These are phyloP conservation scores for Trissoscelio sp. DNA, from an alignment of 2,888 invertebrate genomes.

Conservation along the genomic window DNA sequence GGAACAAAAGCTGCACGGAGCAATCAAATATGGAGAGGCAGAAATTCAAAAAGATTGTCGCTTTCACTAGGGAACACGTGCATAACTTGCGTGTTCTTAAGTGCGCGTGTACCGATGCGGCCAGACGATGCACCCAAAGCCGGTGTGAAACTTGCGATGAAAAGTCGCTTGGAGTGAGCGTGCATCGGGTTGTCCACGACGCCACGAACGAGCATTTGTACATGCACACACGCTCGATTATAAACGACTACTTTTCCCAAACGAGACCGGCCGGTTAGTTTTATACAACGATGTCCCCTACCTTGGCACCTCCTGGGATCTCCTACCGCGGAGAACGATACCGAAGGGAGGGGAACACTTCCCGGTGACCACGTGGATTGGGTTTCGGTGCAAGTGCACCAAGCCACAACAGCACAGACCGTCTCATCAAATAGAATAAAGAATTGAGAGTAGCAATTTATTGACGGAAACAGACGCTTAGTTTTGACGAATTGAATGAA, in stretches of 20 bases:
- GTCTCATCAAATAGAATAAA: background rate
- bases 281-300: conserved; percentile 8
- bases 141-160: conserved; percentile 35
- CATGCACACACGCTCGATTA: background rate
- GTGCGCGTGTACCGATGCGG: conserved; percentile 41
- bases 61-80: conserved; percentile 46
- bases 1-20: background rate
- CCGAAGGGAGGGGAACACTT: background rate
- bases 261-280: conserved; percentile 20
- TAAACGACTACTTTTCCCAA: conserved; percentile 15
- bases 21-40: too few species aligned
- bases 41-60: conserved; percentile 2
- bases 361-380: conserved; percentile 28
- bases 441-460: background rate
- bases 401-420: conserved; percentile 10
- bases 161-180: background rate
- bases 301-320: background rate
- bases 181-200: conserved; percentile 6
- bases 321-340: background rate
- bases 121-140: conserved; percentile 34
- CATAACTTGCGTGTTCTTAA: conserved; percentile 31
- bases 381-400: conserved; percentile 25
- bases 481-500: conserved; percentile 10
- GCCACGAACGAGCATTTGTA: background rate
- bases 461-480: conserved; percentile 21